phyloP scores from a whole-genome alignment of 2,113 vertebrate genomes.

The Anoplopoma fimbria region DNA sequence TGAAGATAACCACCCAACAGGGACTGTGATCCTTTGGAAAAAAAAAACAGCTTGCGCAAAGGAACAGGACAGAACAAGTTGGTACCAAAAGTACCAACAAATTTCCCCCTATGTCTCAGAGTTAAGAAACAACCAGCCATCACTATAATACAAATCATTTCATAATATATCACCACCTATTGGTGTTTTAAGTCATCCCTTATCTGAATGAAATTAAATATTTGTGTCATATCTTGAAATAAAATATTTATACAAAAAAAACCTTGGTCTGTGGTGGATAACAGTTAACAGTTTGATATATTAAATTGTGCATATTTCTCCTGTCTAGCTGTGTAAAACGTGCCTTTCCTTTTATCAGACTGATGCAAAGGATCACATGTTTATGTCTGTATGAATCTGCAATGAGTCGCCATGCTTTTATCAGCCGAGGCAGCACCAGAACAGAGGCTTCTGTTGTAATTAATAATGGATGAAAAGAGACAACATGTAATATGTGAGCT shows the following conservation, averaged over 20 bases:
- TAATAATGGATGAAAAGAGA: slow-evolving; percentile 67
- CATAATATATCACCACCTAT: slow-evolving; percentile 2
- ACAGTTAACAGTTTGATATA: background rate
- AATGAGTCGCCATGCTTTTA: slow-evolving; percentile 24
- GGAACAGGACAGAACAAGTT: slow-evolving; percentile 14
- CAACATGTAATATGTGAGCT: slow-evolving; percentile 17
- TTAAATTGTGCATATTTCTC: background rate
- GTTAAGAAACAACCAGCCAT: background rate
- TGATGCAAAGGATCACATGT: slow-evolving; percentile 1
- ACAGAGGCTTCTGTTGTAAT: slow-evolving; percentile 38
- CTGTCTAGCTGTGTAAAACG: background rate
- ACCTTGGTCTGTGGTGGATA: slow-evolving; percentile 9
- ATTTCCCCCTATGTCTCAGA: background rate
- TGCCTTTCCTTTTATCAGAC: slow-evolving; percentile 2
- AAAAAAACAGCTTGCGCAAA: slow-evolving; percentile 9
- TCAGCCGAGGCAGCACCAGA: slow-evolving; percentile 38
- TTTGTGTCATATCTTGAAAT: slow-evolving; percentile 73
- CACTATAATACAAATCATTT: background rate
- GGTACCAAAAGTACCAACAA: background rate
- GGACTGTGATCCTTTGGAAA: slow-evolving; percentile 1
- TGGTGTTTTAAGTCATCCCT: slow-evolving; percentile 1
- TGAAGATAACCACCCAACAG: background rate
- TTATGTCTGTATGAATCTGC: slow-evolving; percentile 34
- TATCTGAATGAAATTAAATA: slow-evolving; percentile 31
- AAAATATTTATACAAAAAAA: slow-evolving; percentile 73